Conservation (phyloP, 2,797 vertebrate species). For the Pyrocephalus nanus region DNA sequence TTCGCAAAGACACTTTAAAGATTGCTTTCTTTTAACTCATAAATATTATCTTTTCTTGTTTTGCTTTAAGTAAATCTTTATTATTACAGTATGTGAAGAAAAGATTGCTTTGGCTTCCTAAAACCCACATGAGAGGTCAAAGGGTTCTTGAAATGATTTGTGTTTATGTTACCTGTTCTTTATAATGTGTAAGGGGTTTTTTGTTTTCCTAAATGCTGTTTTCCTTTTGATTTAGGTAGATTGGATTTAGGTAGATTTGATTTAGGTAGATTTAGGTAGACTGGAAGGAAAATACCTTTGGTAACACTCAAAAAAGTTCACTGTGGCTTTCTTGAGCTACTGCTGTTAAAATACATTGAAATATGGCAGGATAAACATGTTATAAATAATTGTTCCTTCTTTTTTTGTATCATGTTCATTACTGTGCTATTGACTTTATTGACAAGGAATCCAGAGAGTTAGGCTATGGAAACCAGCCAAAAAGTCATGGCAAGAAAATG, state of each 20-base stretch:
- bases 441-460: background rate
- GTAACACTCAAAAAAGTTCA: background rate
- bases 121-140: background rate
- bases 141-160: background rate
- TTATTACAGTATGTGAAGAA: background rate
- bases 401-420: background rate
- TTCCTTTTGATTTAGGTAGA: background rate
- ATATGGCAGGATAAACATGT: background rate
- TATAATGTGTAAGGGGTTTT: background rate
- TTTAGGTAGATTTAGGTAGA: background rate
- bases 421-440: background rate
- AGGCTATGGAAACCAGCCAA: background rate
- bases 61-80: slow-evolving; percentile 8
- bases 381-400: background rate
- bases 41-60: background rate
- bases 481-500: background rate
- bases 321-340: background rate
- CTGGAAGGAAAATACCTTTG: background rate
- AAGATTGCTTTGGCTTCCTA: background rate
- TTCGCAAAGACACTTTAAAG: background rate
- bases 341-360: background rate
- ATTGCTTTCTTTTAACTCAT: background rate
- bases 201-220: background rate
- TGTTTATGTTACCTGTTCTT: background rate
- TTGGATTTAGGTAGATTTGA: too few relatives aligned